Evolutionary conservation across 1,140 invertebrate species (phyloP), one percentile per base, ranked within the genome.

Genomic region (Diorhabda carinulata): DNA sequence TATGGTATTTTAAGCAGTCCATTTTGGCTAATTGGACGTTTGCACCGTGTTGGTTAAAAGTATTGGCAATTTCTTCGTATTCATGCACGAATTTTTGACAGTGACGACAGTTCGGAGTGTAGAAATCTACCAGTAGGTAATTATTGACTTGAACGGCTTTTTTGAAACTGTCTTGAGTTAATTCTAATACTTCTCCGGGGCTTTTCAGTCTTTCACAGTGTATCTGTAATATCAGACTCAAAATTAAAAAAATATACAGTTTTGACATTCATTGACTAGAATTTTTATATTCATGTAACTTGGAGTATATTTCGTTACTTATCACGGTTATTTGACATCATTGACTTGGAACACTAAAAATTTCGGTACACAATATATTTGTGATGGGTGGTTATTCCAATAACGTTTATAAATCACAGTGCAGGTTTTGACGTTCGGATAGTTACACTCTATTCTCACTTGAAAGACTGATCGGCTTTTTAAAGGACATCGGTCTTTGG

Each of bases 51-150:
- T 42, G 7, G n/a, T 63, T 9, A 7, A 63, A 9, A 5, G 45
- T 3, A 43, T 60, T 43, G 2, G 65, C 65, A 5, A 44, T 40
- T 45, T 67, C 57, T 8, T 44, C 42, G 43, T 60, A 67, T 40
- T 67, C 57, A 42, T 52, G 65, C 7, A 40, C 57, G 7, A 67
- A 67, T 41, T 60, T 42, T 25, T 43, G 57, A 60, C 65, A 67
- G 42, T 44, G 57, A n/a, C 9, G 57, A 47, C 65, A 67, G 42
- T 41, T 60, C 25, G 65, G 57, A 10, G 41, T 56, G 10, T 67
- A 67, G 25, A 67, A 67, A 57, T 67, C 65, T 43, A 67, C 65
- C 43, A 67, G 57, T 9, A 67, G 42, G 57, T 67, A 67, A 43
- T 10, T 10, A 10, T 67, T 59, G 10, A n/a, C 41, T 8, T 25